Evolutionary conservation across 1,140 invertebrate genomes (phyloP), one percentile per base, ranked within the genome.

Genomic region (Drosophila novamexicana): DNA sequence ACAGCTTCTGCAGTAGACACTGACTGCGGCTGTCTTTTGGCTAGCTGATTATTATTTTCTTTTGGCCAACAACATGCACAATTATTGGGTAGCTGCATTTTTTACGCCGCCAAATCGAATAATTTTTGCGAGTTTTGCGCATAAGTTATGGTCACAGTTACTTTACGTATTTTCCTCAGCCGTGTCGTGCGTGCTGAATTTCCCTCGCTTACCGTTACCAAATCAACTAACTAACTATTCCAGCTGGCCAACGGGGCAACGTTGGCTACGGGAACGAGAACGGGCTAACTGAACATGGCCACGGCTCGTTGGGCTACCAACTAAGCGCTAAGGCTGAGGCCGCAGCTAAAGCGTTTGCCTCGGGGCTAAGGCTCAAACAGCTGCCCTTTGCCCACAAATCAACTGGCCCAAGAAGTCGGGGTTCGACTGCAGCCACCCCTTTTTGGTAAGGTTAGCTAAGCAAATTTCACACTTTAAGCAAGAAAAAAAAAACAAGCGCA

Each of bases 91-190:
- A 75, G 73, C 70, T 64, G 72, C 67, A 75, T 75, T 75, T 71
- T 75, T 58, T 75, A 75, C 73, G 73, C 72, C 73, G 64, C 45
- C 61, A 70, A 75, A 75, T 75, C 73, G 61, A 75, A 75, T 75
- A 75, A 75, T 75, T 75, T 45, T 45, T 58, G 56, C 56, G 53
- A 56, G 32, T 39, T 56, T 56, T 75, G 67, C 73, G 67, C 73
- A 75, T 75, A 75, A 75, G 73, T 71, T 75, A 75, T 71, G 73
- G 73, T 75, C 73, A 71, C 68, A 75, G 61, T 75, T 71, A 69
- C 59, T 71, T 70, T 40, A 70, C 59, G 49, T 57, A 70, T 70
- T 59, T 70, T 64, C 49, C 49, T 40, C 59, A 2, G 45, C 47
- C 40, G 22, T 64, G 59, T 75, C 73, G 73, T 75, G 73, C 73